Percentiles rank a stretch among this genome's conserved stretches.
Conservation (phyloP, 1,140 invertebrate genomes). For the Neodiprion pinetum region DNA sequence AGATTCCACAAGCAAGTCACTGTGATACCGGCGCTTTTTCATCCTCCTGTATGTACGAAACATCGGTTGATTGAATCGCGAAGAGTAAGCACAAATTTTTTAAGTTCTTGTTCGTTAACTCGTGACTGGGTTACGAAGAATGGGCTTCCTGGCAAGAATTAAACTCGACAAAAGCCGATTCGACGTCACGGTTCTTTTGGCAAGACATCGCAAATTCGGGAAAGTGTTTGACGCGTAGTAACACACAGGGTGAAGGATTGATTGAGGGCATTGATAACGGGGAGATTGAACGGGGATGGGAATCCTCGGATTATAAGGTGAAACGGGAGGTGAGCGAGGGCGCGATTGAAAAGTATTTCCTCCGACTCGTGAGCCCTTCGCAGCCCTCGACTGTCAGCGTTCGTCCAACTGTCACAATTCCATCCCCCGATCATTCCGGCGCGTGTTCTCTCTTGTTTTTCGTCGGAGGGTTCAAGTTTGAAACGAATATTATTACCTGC, state of each 20-base stretch:
- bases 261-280: neutral
- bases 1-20: too few relatives aligned
- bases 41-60: too few relatives aligned
- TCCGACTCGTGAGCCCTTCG: neutral
- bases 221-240: neutral
- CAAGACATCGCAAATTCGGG: neutral
- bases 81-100: too few relatives aligned
- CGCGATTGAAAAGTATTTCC: neutral
- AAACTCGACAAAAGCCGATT: too few relatives aligned
- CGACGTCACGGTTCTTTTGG: too few relatives aligned
- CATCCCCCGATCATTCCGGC: neutral
- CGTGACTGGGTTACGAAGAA: too few relatives aligned
- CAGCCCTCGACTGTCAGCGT: slow-evolving; percentile 6
- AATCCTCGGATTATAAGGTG: neutral
- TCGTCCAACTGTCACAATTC: neutral
- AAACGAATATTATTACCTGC: slow-evolving; percentile 15
- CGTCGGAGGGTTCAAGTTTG: slow-evolving; percentile 11
- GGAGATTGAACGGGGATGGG: neutral
- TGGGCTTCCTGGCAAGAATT: too few relatives aligned
- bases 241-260: neutral
- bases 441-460: neutral
- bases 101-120: too few relatives aligned
- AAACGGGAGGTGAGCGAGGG: neutral
- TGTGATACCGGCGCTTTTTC: too few relatives aligned
- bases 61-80: too few relatives aligned